A percentile compares a stretch with the other conserved stretches of the same genome.
phyloP scores from a whole-genome alignment of 2,888 invertebrate species.

The Spilosoma lubricipeda region DNA sequence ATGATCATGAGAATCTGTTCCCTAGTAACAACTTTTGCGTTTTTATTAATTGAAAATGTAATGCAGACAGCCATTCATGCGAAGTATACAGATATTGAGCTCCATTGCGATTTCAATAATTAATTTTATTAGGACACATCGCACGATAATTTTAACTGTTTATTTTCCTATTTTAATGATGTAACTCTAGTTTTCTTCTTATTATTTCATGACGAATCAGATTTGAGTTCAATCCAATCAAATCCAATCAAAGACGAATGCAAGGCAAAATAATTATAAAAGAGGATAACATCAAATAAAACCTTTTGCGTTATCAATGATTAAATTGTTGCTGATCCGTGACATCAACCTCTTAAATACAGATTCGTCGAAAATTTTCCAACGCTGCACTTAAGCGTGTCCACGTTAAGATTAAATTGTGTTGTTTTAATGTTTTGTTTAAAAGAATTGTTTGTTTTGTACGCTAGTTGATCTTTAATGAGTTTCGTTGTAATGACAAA shows the following conservation, averaged over 20 bases:
- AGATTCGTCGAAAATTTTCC: conserved; percentile 3
- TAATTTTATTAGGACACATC: not conserved
- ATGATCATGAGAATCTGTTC: conserved; percentile 52
- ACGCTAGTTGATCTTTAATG: conserved; percentile 32
- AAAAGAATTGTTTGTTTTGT: conserved; percentile 41
- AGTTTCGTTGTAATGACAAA: conserved; percentile 36
- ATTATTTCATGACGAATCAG: not conserved
- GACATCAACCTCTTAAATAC: conserved; percentile 8
- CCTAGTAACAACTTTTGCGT: not conserved
- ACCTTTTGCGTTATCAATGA: conserved; percentile 16
- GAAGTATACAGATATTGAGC: not conserved
- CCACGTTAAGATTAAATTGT: conserved; percentile 33
- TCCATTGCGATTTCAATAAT: not conserved
- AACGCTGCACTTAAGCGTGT: not conserved
- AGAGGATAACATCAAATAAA: conserved; percentile 11
- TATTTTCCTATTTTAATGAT: not conserved
- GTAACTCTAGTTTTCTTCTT: not conserved
- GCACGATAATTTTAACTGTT: not conserved
- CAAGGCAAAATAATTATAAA: conserved; percentile 10
- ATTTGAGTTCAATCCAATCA: not conserved
- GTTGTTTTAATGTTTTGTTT: conserved; percentile 23
- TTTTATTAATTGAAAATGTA: not conserved
- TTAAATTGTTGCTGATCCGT: conserved; percentile 8
- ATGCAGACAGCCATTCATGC: not conserved
- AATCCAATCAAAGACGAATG: not conserved